A percentile compares a stretch with the other conserved stretches of the same genome.
These are phyloP conservation scores for Drosophila bunnanda DNA, from an alignment of 2,888 invertebrate species.

Conservation along the genomic window DNA sequence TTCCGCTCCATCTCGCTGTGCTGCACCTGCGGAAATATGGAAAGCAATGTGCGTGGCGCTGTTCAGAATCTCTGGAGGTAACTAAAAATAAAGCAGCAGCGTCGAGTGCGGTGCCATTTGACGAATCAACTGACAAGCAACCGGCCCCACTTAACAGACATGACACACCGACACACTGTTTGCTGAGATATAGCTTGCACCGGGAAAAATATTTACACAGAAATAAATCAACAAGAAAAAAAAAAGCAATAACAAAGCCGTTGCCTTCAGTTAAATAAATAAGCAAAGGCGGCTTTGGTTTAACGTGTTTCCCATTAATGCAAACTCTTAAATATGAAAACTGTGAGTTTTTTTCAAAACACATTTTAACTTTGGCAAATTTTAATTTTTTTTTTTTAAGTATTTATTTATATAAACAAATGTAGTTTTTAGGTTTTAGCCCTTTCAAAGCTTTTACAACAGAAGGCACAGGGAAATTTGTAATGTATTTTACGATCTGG, in stretches of 20 bases:
- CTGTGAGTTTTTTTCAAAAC: neutral
- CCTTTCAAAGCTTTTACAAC: neutral
- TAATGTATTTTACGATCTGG: neutral
- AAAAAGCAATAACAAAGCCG: neutral
- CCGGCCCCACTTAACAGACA: conserved; percentile 50
- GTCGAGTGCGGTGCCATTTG: conserved; percentile 39
- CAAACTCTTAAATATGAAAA: neutral
- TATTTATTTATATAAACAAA: neutral
- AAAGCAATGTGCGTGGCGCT: conserved; percentile 19
- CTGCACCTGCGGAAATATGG: conserved; percentile 23
- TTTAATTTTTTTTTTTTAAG: too few species aligned
- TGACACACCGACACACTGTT: conserved; percentile 27
- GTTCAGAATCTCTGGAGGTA: conserved; percentile 20
- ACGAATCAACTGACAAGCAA: conserved; percentile 42
- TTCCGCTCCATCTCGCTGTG: conserved; percentile 32
- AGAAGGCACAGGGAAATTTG: neutral
- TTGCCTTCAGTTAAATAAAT: neutral
- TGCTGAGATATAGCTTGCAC: conserved; percentile 45
- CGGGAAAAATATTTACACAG: conserved; percentile 19
- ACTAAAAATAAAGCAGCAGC: conserved; percentile 14
- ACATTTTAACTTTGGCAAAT: neutral
- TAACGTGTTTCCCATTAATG: too few species aligned
- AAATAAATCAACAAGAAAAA: neutral
- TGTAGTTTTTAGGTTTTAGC: neutral
- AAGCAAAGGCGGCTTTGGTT: neutral